Evolutionary conservation across 1,140 invertebrate genomes (phyloP).

Genomic region (Linepithema humile): DNA sequence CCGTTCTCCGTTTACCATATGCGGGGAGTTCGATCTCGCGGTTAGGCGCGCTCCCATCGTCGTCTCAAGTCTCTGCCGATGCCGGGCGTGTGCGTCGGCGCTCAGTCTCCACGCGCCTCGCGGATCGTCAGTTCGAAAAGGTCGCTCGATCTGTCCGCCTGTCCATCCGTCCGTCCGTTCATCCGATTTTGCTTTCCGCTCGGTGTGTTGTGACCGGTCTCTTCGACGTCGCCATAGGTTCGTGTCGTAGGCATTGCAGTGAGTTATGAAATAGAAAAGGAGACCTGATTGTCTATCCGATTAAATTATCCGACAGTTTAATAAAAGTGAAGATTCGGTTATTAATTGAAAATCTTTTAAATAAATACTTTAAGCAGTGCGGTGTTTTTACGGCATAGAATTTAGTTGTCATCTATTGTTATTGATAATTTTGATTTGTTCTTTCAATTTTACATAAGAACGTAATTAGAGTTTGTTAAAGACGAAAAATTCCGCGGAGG

Average conservation of each 20-base stretch:
- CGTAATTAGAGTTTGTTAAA: neutral
- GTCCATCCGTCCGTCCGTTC: too few species aligned
- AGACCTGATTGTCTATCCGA: neutral
- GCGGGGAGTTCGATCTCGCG: conserved; percentile 76
- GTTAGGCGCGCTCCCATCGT: conserved; percentile 61
- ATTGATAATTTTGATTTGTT: neutral
- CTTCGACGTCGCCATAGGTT: neutral
- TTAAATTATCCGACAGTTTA: neutral
- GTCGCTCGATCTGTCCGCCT: conserved; percentile 43
- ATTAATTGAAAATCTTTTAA: neutral
- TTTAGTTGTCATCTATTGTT: neutral
- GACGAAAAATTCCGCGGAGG: neutral
- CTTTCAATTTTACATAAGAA: neutral
- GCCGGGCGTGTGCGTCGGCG: conserved; percentile 67
- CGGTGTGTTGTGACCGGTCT: neutral
- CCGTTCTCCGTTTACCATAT: conserved; percentile 79
- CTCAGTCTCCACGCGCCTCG: conserved; percentile 74
- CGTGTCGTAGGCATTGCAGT: neutral
- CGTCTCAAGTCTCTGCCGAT: conserved; percentile 66
- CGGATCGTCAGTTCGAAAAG: conserved; percentile 69
- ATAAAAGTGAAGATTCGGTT: neutral
- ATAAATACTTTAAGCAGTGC: neutral
- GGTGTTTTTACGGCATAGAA: neutral
- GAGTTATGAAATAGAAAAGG: neutral
- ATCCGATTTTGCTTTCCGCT: conserved; percentile 33